Evolutionary conservation across 1,140 invertebrate genomes (phyloP), one percentile per base, ranked within the genome.

Genomic region (Anagrus nilaparvatae): DNA sequence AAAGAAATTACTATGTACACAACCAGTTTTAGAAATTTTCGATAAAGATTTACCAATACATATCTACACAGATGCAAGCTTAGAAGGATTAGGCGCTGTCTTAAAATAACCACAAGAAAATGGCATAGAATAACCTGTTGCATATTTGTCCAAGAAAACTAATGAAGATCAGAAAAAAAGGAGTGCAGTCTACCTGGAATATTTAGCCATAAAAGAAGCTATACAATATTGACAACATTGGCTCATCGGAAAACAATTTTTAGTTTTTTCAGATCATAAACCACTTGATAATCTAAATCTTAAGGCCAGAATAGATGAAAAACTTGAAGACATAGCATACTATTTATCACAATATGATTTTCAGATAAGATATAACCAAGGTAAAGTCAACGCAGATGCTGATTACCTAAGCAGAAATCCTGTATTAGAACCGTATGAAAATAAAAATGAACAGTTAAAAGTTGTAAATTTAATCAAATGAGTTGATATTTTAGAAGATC

Each of bases 321-420:
- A 42, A 25, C n/a, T 42, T n/a, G 31, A 16, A 10, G 30, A 34
- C 13, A 8, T 42, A 19, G 27, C 23, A 12, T 33, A 42, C n/a
- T 42, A 42, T 27, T 19, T 42, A 21, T 42, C 40, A 25, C 40
- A 43, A 21, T 43, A 35, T 19, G 14, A 43, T 20, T 35, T 35
- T 12, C 18, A 35, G 21, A 36, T 36, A 28, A 29, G 5, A 21
- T 36, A 36, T 36, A 29, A 19, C 17, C 32, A 24, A 21, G 40
- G 40, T 35, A 36, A 35, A 29, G 2, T 5, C 6, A 43, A 43
- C 20, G 2, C 8, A 20, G 40, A 43, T 35, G 40, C 33, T 2
- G 32, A 35, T 25, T 43, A 25, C 13, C 13, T 36, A 9, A 35
- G 32, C 23, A 25, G 32, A 20, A 43, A 43, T 28, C 40, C 33